Conservation (phyloP, 2,888 invertebrate species). For the Spodoptera littoralis region DNA sequence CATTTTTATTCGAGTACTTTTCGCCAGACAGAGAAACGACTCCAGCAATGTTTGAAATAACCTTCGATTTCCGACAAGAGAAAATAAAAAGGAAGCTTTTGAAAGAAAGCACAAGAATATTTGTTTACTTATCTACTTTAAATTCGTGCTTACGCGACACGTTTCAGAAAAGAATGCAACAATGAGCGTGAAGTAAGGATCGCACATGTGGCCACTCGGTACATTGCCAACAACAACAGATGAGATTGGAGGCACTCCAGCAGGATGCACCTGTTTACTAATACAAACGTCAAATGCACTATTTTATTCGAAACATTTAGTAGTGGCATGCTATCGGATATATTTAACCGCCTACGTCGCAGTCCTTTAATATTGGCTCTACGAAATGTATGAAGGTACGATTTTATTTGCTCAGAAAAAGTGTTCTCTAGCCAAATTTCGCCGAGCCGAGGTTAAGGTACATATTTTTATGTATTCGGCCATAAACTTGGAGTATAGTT, state of each 20-base stretch:
- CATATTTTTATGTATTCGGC: slow-evolving; percentile 72
- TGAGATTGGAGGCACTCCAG: slow-evolving; percentile 76
- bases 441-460: slow-evolving; percentile 59
- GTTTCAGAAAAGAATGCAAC: slow-evolving; percentile 75
- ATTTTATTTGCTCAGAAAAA: slow-evolving; percentile 65
- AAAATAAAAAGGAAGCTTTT: slow-evolving; percentile 45
- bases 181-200: slow-evolving; percentile 74
- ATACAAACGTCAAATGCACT: slow-evolving; percentile 21
- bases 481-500: slow-evolving; percentile 75
- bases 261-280: slow-evolving; percentile 62
- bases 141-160: slow-evolving; percentile 79
- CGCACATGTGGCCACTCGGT: slow-evolving; percentile 79
- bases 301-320: slow-evolving; percentile 29
- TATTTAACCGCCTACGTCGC: slow-evolving; percentile 23
- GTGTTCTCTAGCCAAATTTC: slow-evolving; percentile 66
- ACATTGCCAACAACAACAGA: slow-evolving; percentile 74
- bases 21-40: slow-evolving; percentile 51
- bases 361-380: slow-evolving; percentile 48
- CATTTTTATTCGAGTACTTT: slow-evolving; percentile 51
- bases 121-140: slow-evolving; percentile 63
- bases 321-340: slow-evolving; percentile 21
- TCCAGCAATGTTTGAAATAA: slow-evolving; percentile 35
- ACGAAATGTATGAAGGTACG: slow-evolving; percentile 53
- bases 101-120: slow-evolving; percentile 48
- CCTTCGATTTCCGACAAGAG: slow-evolving; percentile 27